A percentile compares a stretch with the other conserved stretches of the same genome.
Evolutionary conservation across 1,140 invertebrate species (phyloP).

Genomic region (Drosophila sulfurigaster): DNA sequence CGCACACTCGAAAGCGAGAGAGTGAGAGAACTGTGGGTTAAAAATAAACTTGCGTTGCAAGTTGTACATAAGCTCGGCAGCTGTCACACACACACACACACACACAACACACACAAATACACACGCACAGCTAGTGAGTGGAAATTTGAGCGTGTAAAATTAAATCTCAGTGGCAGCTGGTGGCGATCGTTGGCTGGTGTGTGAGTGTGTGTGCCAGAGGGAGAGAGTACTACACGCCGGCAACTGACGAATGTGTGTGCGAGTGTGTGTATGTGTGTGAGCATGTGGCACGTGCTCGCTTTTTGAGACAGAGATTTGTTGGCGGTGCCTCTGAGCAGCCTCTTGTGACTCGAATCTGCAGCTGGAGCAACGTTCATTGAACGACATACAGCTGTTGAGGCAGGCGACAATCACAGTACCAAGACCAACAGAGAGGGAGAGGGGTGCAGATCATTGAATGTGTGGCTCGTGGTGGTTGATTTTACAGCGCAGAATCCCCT

Average conservation of each 20-base stretch:
- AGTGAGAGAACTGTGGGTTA: constrained; percentile 39
- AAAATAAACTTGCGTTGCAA: constrained; percentile 69
- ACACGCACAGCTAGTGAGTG: constrained; percentile 33
- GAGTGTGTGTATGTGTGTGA: constrained; percentile 9
- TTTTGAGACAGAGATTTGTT: constrained; percentile 70
- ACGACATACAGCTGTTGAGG: constrained; percentile 70
- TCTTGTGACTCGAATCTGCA: constrained; percentile 48
- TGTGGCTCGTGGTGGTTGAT: constrained; percentile 76
- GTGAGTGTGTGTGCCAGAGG: constrained; percentile 9
- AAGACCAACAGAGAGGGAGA: neutral
- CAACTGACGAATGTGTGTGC: constrained; percentile 28
- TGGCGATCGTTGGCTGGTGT: constrained; percentile 55
- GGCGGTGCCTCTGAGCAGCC: constrained; percentile 43
- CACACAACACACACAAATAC: constrained; percentile 13
- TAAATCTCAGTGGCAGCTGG: constrained; percentile 73
- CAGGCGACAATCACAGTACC: constrained; percentile 45
- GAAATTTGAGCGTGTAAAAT: constrained; percentile 55
- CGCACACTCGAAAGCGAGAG: neutral
- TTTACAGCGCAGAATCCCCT: constrained; percentile 63
- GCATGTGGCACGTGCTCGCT: constrained; percentile 75
- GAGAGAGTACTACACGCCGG: constrained; percentile 38
- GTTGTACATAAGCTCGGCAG: constrained; percentile 70
- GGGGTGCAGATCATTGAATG: constrained; percentile 49
- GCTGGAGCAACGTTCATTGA: constrained; percentile 68
- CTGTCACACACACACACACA: constrained; percentile 47